These are phyloP conservation scores for Sminthurides bifidus DNA, from an alignment of 1,140 invertebrate species.

Conservation along the genomic window DNA sequence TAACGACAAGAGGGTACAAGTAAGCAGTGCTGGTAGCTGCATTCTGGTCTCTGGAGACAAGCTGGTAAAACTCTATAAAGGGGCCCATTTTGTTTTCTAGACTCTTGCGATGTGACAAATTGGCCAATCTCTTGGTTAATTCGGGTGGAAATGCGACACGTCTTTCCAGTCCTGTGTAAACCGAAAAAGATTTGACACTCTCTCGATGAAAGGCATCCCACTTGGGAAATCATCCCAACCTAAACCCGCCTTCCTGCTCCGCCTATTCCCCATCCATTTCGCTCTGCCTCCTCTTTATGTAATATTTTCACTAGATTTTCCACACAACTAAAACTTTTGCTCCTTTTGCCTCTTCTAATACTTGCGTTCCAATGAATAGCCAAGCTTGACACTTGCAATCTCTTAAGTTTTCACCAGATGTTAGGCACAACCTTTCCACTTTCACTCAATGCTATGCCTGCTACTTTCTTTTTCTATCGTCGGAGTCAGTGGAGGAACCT, in stretches of 20 bases:
- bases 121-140: constrained; percentile 32
- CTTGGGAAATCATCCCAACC: constrained; percentile 26
- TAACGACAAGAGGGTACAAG: not conserved
- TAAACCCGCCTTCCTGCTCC: constrained; percentile 14
- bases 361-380: too few species aligned
- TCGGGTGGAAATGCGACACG: constrained; percentile 31
- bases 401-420: too few species aligned
- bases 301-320: not conserved
- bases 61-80: constrained; percentile 27
- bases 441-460: not conserved
- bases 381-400: too few species aligned
- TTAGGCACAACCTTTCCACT: too few species aligned
- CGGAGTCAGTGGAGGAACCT: too few species aligned
- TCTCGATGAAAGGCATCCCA: constrained; percentile 18
- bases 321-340: not conserved
- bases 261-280: constrained; percentile 9
- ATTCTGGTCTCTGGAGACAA: constrained; percentile 9
- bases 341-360: too few species aligned
- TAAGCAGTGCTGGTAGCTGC: too few species aligned
- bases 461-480: too few species aligned
- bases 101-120: constrained; percentile 31
- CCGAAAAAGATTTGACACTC: constrained; percentile 30
- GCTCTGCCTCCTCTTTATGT: constrained; percentile 5
- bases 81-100: constrained; percentile 21
- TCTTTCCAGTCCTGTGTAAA: constrained; percentile 15